Conservation (phyloP, 2,888 invertebrate genomes). For the Priocnemis perturbator region DNA sequence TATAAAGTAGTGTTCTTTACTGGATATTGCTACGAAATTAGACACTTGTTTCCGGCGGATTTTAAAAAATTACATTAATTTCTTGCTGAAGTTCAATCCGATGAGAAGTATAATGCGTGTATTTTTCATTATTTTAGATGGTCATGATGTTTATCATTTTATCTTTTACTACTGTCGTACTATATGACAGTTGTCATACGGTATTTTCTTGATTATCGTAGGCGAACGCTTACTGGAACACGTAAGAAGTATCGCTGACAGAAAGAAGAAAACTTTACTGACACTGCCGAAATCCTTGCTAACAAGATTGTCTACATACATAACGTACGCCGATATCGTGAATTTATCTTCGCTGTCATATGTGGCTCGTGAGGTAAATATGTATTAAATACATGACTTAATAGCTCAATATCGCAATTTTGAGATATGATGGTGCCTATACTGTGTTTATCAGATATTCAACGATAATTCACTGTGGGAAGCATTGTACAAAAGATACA, state of each 20-base stretch:
- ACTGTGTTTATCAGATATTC: conserved; percentile 46
- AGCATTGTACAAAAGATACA: conserved; percentile 49
- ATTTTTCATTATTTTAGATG: no score
- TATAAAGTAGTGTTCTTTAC: no score
- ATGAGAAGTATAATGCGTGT: no score
- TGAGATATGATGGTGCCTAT: not conserved
- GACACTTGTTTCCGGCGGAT: no score
- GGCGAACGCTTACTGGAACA: conserved; percentile 50
- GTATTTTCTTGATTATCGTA: conserved; percentile 13
- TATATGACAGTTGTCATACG: no score
- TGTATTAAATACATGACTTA: not conserved
- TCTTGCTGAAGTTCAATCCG: no score
- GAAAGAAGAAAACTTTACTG: conserved; percentile 44
- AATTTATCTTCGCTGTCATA: conserved; percentile 50
- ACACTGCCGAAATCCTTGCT: conserved; percentile 53
- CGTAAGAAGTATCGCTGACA: conserved; percentile 38
- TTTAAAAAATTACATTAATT: no score
- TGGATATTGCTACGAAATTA: no score
- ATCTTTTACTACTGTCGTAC: no score
- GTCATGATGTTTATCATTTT: no score
- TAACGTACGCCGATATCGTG: conserved; percentile 48
- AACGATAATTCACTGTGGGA: conserved; percentile 57
- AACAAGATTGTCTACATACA: conserved; percentile 43
- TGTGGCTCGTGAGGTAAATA: conserved; percentile 50
- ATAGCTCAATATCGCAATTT: not conserved